Base-by-base conservation (phyloP, 2,888 invertebrate species). In the Drosophila anomalata region DNA sequence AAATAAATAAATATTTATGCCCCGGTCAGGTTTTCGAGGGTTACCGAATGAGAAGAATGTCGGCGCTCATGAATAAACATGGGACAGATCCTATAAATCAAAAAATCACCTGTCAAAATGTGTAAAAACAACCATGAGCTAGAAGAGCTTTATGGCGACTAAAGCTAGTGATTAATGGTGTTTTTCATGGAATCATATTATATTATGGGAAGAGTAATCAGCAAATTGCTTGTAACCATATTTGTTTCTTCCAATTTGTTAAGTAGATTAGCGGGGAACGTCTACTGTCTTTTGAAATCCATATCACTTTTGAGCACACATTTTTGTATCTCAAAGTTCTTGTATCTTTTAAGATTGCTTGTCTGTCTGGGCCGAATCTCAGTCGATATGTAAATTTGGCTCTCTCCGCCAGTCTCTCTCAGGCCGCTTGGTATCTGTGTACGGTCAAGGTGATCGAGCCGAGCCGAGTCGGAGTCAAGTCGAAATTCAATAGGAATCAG, bases 391-490 rank as follows among this genome's bases (percentile, higher is more conserved):
- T 73, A 81, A 81, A 79, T 76, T 58, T 72, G 12, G 14, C 6
- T 39, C 47, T 42, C 17, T 36, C n/a, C 7, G n/a, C 26, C 47
- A 33, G 31, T 41, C 41, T 39, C 31, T 52, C 65, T 39, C 62
- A 65, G 47, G 51, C 54, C 20, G 56, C 62, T 47, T 68, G 42
- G 44, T 56, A 46, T 60, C 54, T 60, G 42, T 80, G 78, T 70
- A 63, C 77, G 83, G 86, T 87, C 80, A 87, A 80, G 82, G 80
- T 81, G 86, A 80, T 66, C 75, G 42, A 71, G 71, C 51, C 39
- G 26, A 53, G 60, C 33, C n/a, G 47, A 51, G 63, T 31, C 17
- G 47, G 46, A 52, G 51, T 72, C 68, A 65, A 68, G 46, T 54
- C 65, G 56, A 39, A 54, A 54, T 54, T 65, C 46, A 65, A 65